These are phyloP conservation scores for Isurus oxyrinchus DNA, from an alignment of 2,113 vertebrate genomes.

Conservation along the genomic window DNA sequence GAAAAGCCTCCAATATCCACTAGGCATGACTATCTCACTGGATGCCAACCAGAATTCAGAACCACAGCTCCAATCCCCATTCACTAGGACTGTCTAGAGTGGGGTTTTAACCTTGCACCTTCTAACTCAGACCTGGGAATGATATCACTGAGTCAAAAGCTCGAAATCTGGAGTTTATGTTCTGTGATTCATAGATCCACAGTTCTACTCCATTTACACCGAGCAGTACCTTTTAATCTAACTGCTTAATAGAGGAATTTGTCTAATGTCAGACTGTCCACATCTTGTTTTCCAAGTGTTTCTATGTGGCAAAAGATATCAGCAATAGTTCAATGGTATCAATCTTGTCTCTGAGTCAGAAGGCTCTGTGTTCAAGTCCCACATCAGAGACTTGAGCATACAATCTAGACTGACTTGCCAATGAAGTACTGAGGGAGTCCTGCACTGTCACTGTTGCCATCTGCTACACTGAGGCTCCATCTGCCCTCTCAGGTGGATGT, in stretches of 20 bases:
- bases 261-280: neutral
- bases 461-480: no score
- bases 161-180: neutral
- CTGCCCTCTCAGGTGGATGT: no score
- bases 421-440: neutral
- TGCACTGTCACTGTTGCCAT: neutral
- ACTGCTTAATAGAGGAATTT: neutral
- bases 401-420: neutral
- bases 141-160: neutral
- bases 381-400: neutral
- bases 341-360: neutral
- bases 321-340: neutral
- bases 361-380: neutral
- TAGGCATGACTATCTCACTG: neutral
- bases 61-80: neutral
- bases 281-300: neutral
- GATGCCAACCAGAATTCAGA: neutral
- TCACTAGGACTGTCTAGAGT: neutral
- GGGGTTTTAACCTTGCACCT: neutral
- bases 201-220: neutral
- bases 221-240: neutral
- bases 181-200: neutral
- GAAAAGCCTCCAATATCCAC: neutral
- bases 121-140: neutral
- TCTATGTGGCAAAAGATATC: neutral